phyloP scores from a whole-genome alignment of 1,140 invertebrate genomes.

The Adelges cooleyi region DNA sequence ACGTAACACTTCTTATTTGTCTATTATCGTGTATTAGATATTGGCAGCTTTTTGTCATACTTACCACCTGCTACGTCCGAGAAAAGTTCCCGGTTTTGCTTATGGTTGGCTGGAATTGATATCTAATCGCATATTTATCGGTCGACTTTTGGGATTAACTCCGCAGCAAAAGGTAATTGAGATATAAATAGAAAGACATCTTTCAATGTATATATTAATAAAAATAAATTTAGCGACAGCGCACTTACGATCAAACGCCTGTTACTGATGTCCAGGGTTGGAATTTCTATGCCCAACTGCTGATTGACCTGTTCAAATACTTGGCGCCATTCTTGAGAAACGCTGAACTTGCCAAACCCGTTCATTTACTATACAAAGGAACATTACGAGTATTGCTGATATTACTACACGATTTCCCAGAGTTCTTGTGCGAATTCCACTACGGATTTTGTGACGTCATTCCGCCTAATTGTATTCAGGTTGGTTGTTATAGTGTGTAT shows the following conservation, averaged over 20 bases:
- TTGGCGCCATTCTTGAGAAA: constrained; percentile 92
- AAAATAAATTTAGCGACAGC: constrained; percentile 8
- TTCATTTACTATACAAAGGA: constrained; percentile 89
- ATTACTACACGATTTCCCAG: constrained; percentile 95
- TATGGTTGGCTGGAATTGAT: constrained; percentile 97
- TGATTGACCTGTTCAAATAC: constrained; percentile 94
- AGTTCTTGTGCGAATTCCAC: constrained; percentile 97
- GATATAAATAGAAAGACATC: constrained; percentile 7
- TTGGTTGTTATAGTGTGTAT: constrained; percentile 1
- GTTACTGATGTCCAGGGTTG: constrained; percentile 45
- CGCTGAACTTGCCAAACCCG: constrained; percentile 85
- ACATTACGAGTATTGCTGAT: constrained; percentile 91
- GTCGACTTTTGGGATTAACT: constrained; percentile 79
- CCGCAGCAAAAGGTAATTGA: constrained; percentile 44
- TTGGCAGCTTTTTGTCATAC: constrained; percentile 85
- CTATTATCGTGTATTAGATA: constrained; percentile 46
- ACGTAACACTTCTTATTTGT: no score
- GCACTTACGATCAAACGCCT: constrained; percentile 19
- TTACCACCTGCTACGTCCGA: constrained; percentile 79
- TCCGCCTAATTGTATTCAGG: constrained; percentile 94
- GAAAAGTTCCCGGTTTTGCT: constrained; percentile 90
- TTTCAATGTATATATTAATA: neutral
- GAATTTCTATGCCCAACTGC: constrained; percentile 79
- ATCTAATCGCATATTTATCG: constrained; percentile 91
- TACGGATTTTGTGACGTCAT: constrained; percentile 99